A percentile compares a stretch with the other conserved stretches of the same genome.
phyloP scores from a whole-genome alignment of 2,797 vertebrate genomes.

The Neostethus bicornis region DNA sequence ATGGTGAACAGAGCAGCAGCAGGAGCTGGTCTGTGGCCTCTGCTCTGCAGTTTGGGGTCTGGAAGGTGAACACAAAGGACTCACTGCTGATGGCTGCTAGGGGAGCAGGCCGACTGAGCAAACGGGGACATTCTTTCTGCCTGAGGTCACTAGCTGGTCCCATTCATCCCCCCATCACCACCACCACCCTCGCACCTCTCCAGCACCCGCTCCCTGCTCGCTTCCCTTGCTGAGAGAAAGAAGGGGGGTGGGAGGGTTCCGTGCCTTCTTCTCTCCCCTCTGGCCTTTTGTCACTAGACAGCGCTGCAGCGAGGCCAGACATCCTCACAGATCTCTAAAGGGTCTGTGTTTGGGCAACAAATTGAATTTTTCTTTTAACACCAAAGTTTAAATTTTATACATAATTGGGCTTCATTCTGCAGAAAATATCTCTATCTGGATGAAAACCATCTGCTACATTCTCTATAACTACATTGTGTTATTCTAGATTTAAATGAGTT shows the following conservation, averaged over 20 bases:
- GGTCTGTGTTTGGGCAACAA: slow-evolving; percentile 16
- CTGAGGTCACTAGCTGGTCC: slow-evolving; percentile 95
- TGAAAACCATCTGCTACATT: too few species aligned
- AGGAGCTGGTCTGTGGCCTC: slow-evolving; percentile 68
- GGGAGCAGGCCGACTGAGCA: slow-evolving; percentile 85
- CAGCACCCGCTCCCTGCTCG: slow-evolving; percentile 65
- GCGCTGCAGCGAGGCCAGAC: slow-evolving; percentile 34
- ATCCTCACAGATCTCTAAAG: slow-evolving; percentile 30
- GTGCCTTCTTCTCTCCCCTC: slow-evolving; percentile 60
- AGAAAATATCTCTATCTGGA: too few species aligned
- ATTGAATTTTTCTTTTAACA: slow-evolving; percentile 5
- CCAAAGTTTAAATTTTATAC: not conserved
- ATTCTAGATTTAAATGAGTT: too few species aligned
- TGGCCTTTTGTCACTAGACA: slow-evolving; percentile 81
- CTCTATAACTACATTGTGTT: too few species aligned
- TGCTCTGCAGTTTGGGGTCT: slow-evolving; percentile 70
- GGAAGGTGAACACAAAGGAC: slow-evolving; percentile 76
- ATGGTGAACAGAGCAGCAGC: slow-evolving; percentile 47
- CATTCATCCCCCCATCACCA: slow-evolving; percentile 87
- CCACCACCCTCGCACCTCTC: slow-evolving; percentile 77
- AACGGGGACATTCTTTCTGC: slow-evolving; percentile 94
- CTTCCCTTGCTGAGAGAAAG: slow-evolving; percentile 59
- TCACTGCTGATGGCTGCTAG: slow-evolving; percentile 71
- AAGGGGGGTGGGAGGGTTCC: slow-evolving; percentile 79
- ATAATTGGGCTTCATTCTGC: not conserved